A percentile compares a stretch with the other conserved stretches of the same genome.
These are phyloP conservation scores for Zaprionus inermis DNA, from an alignment of 1,140 invertebrate genomes.

Conservation along the genomic window DNA sequence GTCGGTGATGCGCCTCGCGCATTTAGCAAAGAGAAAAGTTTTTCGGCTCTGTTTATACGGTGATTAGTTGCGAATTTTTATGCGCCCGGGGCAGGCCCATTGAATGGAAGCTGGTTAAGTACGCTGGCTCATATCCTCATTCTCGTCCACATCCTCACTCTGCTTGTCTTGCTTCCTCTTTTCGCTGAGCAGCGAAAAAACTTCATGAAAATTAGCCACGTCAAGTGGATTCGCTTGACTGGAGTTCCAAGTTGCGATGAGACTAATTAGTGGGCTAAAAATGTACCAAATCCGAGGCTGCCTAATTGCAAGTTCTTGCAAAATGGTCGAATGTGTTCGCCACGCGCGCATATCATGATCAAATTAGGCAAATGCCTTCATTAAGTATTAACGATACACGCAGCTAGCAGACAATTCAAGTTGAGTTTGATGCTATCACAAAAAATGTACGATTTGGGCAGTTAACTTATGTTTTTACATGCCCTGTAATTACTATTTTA, in stretches of 20 bases:
- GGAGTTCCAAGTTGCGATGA: not conserved
- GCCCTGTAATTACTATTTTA: too few relatives aligned
- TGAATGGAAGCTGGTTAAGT: slow-evolving; percentile 38
- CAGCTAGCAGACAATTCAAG: not conserved
- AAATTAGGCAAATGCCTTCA: not conserved
- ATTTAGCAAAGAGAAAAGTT: slow-evolving; percentile 43
- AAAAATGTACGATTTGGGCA: not conserved
- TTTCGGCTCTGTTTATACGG: slow-evolving; percentile 55
- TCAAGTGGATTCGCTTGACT: slow-evolving; percentile 23
- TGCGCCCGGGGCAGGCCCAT: slow-evolving; percentile 32
- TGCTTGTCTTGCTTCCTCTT: not conserved
- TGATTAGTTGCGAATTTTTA: slow-evolving; percentile 62
- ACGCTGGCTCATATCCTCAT: slow-evolving; percentile 24
- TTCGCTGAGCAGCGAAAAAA: not conserved
- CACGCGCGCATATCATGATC: not conserved
- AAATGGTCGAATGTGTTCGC: not conserved
- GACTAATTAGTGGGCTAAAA: slow-evolving; percentile 52
- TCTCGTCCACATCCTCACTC: too few relatives aligned
- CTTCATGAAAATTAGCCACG: slow-evolving; percentile 40
- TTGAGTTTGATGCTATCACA: not conserved
- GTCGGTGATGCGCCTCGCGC: slow-evolving; percentile 31
- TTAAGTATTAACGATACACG: not conserved
- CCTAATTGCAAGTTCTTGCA: slow-evolving; percentile 6
- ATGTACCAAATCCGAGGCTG: slow-evolving; percentile 30
- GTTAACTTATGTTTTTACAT: too few relatives aligned